These are phyloP conservation scores for Chrosomus eos DNA, from an alignment of 2,797 vertebrate genomes.

Conservation along the genomic window DNA sequence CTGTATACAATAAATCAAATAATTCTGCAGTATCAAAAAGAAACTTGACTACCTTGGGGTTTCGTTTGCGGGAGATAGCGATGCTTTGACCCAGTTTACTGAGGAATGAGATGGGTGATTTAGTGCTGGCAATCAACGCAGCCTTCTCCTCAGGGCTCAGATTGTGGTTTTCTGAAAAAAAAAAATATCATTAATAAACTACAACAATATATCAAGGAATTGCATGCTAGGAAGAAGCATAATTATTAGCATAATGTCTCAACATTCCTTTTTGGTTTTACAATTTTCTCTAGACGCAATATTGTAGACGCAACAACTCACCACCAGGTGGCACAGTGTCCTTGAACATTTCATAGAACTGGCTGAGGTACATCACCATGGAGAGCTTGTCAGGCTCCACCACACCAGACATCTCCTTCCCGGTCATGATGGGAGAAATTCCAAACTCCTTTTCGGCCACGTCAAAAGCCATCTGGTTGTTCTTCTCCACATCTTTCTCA, in stretches of 20 bases:
- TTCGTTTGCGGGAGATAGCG: conserved; percentile 95
- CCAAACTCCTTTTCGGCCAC: conserved; percentile 94
- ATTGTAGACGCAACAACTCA: conserved; percentile 72
- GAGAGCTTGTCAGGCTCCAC: conserved; percentile 96
- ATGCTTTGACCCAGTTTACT: conserved; percentile 97
- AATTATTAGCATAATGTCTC: background rate
- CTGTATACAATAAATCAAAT: background rate
- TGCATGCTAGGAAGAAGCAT: background rate
- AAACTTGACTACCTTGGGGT: conserved; percentile 85
- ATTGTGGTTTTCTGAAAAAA: conserved; percentile 83
- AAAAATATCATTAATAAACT: background rate
- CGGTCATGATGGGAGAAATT: conserved; percentile 98
- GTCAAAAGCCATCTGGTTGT: conserved; percentile 95
- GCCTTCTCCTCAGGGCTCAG: conserved; percentile 92
- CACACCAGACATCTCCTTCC: conserved; percentile 96
- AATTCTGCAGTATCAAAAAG: background rate
- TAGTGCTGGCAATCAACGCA: conserved; percentile 88
- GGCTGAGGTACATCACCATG: conserved; percentile 99
- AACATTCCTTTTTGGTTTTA: background rate
- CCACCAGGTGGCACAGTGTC: conserved; percentile 91
- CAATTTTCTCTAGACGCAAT: background rate
- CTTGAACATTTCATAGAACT: conserved; percentile 99
- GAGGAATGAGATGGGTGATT: conserved; percentile 97
- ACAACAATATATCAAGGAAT: background rate
- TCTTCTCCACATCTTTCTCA: conserved; percentile 89